Evolutionary conservation across 2,888 invertebrate species (phyloP).

Genomic region (Lasioglossum lativentre): DNA sequence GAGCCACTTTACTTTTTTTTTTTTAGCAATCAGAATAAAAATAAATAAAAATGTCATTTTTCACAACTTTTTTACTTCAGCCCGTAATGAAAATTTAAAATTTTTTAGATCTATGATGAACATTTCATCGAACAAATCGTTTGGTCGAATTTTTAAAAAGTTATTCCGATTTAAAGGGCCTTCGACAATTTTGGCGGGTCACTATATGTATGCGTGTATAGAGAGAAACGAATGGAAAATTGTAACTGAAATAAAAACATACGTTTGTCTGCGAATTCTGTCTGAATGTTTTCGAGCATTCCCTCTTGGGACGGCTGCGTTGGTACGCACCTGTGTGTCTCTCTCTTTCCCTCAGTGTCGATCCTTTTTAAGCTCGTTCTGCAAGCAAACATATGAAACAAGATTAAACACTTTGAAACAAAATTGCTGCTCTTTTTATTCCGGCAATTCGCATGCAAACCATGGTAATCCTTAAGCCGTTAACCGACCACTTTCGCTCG

Average conservation of each 20-base stretch:
- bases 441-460: neutral
- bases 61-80: no score
- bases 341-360: constrained; percentile 33
- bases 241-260: constrained; percentile 58
- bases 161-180: neutral
- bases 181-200: neutral
- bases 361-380: constrained; percentile 59
- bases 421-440: neutral
- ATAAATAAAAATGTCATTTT: no score
- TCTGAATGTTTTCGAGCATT: constrained; percentile 54
- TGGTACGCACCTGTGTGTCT: constrained; percentile 69
- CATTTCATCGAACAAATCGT: neutral
- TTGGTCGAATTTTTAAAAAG: neutral
- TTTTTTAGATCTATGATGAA: neutral
- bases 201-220: neutral
- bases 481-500: neutral
- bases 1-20: no score
- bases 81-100: neutral
- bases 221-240: constrained; percentile 21
- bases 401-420: constrained; percentile 39
- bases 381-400: constrained; percentile 58
- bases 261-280: constrained; percentile 57
- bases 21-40: neutral
- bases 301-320: constrained; percentile 61
- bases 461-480: neutral